Evolutionary conservation across 2,797 vertebrate species (phyloP).

Genomic region (Oreochromis grahami): DNA sequence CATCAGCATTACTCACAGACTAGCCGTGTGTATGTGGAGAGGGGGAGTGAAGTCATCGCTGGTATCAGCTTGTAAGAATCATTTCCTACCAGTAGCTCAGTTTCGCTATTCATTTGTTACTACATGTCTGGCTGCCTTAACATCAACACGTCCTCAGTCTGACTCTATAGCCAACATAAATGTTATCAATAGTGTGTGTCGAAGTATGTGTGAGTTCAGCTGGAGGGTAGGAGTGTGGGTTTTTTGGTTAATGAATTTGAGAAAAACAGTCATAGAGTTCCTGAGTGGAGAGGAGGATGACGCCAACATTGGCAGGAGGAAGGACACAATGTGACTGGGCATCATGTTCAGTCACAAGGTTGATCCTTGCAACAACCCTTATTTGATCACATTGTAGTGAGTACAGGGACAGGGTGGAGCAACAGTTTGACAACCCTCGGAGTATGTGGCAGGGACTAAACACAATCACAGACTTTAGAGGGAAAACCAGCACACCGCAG

Average conservation of each 20-base stretch:
- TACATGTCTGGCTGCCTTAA: slow-evolving; percentile 26
- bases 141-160: slow-evolving; percentile 25
- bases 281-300: background rate
- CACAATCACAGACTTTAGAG: no score
- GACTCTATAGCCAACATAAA: slow-evolving; percentile 24
- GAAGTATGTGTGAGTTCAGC: slow-evolving; percentile 38
- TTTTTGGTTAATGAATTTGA: slow-evolving; percentile 22
- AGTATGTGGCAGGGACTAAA: no score
- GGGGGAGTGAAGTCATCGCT: slow-evolving; percentile 45
- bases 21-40: slow-evolving; percentile 9
- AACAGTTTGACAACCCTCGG: no score
- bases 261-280: slow-evolving; percentile 23
- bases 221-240: slow-evolving; percentile 14
- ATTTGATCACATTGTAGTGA: background rate
- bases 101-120: slow-evolving; percentile 33
- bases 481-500: no score
- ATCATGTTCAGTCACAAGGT: background rate
- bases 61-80: slow-evolving; percentile 41
- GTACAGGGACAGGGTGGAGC: no score
- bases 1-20: slow-evolving; percentile 65
- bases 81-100: slow-evolving; percentile 39
- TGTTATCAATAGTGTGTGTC: slow-evolving; percentile 8
- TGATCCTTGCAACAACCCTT: background rate
- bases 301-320: background rate
- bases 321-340: background rate